A percentile compares a stretch with the other conserved stretches of the same genome.
phyloP scores from a whole-genome alignment of 1,140 invertebrate species.

The Hylyphantes graminicola region DNA sequence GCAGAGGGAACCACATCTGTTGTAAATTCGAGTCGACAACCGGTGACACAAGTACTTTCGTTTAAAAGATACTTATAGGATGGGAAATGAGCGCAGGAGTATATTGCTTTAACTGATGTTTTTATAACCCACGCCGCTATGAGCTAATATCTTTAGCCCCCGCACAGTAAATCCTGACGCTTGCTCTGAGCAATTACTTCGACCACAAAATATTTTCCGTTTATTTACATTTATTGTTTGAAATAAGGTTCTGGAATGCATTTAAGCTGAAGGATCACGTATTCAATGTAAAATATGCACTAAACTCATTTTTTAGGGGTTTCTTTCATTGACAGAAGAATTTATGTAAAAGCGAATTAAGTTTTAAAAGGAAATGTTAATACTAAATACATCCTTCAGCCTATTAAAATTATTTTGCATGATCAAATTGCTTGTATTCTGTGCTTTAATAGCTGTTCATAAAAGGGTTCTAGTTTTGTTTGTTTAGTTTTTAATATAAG shows the following conservation, averaged over 20 bases:
- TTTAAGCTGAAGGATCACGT: slow-evolving; percentile 31
- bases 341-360: no score
- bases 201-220: slow-evolving; percentile 15
- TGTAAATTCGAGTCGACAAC: slow-evolving; percentile 50
- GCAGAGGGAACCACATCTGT: slow-evolving; percentile 36
- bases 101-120: slow-evolving; percentile 40
- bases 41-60: slow-evolving; percentile 41
- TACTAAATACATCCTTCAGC: no score
- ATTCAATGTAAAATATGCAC: slow-evolving; percentile 19
- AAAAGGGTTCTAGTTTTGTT: no score
- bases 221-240: slow-evolving; percentile 47
- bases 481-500: no score
- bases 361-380: no score
- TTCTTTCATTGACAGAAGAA: slow-evolving; percentile 12
- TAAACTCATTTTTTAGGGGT: slow-evolving; percentile 27
- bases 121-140: slow-evolving; percentile 25
- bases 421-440: no score
- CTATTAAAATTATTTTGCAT: no score
- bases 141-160: slow-evolving; percentile 14
- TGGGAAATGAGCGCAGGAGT: slow-evolving; percentile 32
- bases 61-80: slow-evolving; percentile 51
- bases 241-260: slow-evolving; percentile 34
- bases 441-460: no score
- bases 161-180: neutral
- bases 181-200: slow-evolving; percentile 32